phyloP scores from a whole-genome alignment of 1,140 invertebrate genomes.

The Teleopsis dalmanni region DNA sequence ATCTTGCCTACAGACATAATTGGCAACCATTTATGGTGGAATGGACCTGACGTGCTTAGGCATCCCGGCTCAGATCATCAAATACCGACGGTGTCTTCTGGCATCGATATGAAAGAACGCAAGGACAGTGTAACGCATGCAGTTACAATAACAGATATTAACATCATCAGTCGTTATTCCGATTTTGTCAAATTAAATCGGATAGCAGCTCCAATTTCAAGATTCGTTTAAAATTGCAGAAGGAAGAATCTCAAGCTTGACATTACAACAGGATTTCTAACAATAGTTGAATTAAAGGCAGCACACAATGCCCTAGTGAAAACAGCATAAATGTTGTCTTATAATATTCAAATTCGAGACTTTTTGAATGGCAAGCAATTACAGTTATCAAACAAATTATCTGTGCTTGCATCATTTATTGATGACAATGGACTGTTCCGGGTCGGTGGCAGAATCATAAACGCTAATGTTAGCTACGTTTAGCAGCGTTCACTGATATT shows the following conservation, averaged over 20 bases:
- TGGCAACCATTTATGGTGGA: constrained; percentile 8
- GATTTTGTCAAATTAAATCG: background rate
- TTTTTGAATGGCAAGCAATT: background rate
- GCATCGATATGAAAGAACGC: background rate
- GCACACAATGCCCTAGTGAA: constrained; percentile 1
- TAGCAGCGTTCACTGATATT: constrained; percentile 6
- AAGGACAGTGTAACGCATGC: background rate
- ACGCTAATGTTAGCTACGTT: constrained; percentile 6
- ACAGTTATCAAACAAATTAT: background rate
- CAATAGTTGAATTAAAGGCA: background rate
- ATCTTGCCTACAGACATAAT: constrained; percentile 3
- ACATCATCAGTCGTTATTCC: constrained; percentile 4
- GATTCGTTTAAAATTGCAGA: constrained; percentile 3
- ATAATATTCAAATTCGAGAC: background rate
- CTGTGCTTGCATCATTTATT: constrained; percentile 1
- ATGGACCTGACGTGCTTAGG: constrained; percentile 4
- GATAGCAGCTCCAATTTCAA: background rate
- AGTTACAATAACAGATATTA: background rate
- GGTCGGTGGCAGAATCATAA: constrained; percentile 8
- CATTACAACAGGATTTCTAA: background rate
- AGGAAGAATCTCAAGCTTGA: background rate
- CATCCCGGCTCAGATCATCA: background rate
- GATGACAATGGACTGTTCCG: constrained; percentile 7
- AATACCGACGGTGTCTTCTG: background rate
- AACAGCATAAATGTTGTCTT: constrained; percentile 1